Percentiles rank a stretch among this genome's conserved stretches.
phyloP scores from a whole-genome alignment of 2,888 invertebrate genomes.

The Lycocerus yunnanus region DNA sequence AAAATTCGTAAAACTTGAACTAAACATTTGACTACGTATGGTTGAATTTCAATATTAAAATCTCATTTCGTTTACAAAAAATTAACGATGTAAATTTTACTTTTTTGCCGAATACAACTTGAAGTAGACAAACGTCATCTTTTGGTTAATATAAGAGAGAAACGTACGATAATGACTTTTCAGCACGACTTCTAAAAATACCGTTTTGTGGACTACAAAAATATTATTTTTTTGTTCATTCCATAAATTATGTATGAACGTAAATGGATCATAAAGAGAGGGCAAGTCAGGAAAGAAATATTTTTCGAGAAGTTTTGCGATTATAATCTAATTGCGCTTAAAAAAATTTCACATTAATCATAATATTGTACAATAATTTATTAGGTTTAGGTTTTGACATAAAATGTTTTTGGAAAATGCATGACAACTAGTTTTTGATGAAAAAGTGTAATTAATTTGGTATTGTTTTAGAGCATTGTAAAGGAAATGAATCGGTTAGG shows the following conservation, averaged over 20 bases:
- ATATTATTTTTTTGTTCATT: conserved; percentile 10
- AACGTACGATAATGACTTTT: background rate
- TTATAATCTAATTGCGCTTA: conserved; percentile 5
- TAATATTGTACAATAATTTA: background rate
- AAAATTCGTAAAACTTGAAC: conserved; percentile 5
- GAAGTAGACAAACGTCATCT: background rate
- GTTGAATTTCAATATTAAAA: conserved; percentile 13
- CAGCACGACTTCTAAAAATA: background rate
- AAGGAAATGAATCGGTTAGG: conserved; percentile 89
- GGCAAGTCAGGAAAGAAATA: background rate
- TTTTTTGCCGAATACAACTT: background rate
- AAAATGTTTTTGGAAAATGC: background rate
- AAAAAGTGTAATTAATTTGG: background rate
- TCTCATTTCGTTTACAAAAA: conserved; percentile 8
- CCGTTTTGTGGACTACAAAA: background rate
- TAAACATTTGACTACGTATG: conserved; percentile 1
- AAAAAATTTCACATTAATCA: background rate
- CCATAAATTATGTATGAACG: conserved; percentile 12
- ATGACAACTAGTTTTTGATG: background rate
- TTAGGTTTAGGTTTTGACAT: background rate
- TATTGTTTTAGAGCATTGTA: conserved; percentile 72
- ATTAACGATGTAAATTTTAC: background rate
- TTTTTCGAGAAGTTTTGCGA: conserved; percentile 2
- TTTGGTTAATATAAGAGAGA: background rate
- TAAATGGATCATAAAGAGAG: conserved; percentile 10